Evolutionary conservation across 1,140 invertebrate genomes (phyloP), one percentile per base, ranked within the genome.

Genomic region (Babylonia areolata): DNA sequence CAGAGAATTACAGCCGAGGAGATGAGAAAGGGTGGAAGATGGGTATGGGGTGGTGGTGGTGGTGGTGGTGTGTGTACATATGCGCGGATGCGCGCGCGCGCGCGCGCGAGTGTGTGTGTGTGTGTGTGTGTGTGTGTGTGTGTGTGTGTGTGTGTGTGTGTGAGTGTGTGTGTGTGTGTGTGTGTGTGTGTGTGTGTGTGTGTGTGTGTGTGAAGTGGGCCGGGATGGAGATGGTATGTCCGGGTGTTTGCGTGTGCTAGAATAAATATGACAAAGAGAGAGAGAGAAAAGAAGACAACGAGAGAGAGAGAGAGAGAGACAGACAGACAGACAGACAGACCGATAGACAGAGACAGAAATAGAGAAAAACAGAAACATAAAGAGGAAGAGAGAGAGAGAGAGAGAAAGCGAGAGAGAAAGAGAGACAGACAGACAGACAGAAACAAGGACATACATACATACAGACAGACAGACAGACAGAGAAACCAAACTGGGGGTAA

Each of bases 281-380:
- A 69, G 64, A 69, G 64, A 69, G 64, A 69, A 69, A 69, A 31
- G n/a, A n/a, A n/a, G n/a, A n/a, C n/a, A n/a, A n/a, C n/a, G n/a
- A n/a, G n/a, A n/a, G n/a, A n/a, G n/a, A 69, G n/a, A 69, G 64
- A 69, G n/a, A 69, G 64, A 69, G 64, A 69, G 64, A 69, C 9
- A 69, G 64, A n/a, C n/a, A n/a, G n/a, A n/a, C n/a, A n/a, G n/a
- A n/a, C n/a, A n/a, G n/a, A n/a, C n/a, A n/a, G n/a, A n/a, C n/a
- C n/a, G n/a, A n/a, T n/a, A n/a, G n/a, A n/a, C n/a, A n/a, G n/a
- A n/a, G n/a, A n/a, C n/a, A n/a, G n/a, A n/a, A n/a, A n/a, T n/a
- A n/a, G n/a, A n/a, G n/a, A n/a, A n/a, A n/a, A n/a, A n/a, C n/a
- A n/a, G n/a, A n/a, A n/a, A n/a, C n/a, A n/a, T n/a, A n/a, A n/a